Conservation (phyloP, 2,888 invertebrate species). For the Mythimna vitellina region DNA sequence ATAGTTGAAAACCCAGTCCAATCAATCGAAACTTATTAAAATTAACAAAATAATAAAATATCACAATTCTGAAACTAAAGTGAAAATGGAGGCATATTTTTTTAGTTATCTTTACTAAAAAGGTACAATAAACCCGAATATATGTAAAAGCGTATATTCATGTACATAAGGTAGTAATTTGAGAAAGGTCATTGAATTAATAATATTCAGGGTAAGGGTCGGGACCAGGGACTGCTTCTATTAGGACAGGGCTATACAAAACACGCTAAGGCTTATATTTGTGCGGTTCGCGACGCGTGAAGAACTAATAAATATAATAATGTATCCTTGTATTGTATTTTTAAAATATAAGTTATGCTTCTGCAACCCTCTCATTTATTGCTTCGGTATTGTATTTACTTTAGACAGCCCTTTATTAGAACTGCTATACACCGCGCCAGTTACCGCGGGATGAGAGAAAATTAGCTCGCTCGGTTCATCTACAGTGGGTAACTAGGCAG, state of each 20-base stretch:
- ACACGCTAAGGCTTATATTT: neutral
- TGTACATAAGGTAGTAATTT: constrained; percentile 44
- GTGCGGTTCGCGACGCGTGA: neutral
- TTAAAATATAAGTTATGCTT: too few species aligned
- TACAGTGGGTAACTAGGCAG: neutral
- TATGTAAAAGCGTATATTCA: constrained; percentile 22
- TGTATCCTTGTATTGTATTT: neutral
- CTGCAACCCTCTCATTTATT: neutral
- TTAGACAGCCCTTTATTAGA: constrained; percentile 26
- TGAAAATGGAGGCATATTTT: constrained; percentile 3
- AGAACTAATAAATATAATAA: neutral
- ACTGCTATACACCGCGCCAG: constrained; percentile 13
- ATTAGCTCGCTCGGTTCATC: constrained; percentile 37
- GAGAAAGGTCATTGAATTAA: constrained; percentile 59
- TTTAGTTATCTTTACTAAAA: constrained; percentile 6
- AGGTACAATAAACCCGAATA: constrained; percentile 12
- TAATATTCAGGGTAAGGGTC: constrained; percentile 59
- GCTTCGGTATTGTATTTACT: neutral
- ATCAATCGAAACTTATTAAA: neutral
- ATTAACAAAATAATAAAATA: neutral
- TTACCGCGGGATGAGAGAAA: constrained; percentile 22
- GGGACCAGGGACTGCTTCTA: constrained; percentile 40
- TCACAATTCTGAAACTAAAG: neutral
- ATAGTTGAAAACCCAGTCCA: neutral
- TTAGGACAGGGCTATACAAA: constrained; percentile 21